These are phyloP conservation scores for Amphipoea lucens DNA, from an alignment of 2,888 invertebrate species.

Conservation along the genomic window DNA sequence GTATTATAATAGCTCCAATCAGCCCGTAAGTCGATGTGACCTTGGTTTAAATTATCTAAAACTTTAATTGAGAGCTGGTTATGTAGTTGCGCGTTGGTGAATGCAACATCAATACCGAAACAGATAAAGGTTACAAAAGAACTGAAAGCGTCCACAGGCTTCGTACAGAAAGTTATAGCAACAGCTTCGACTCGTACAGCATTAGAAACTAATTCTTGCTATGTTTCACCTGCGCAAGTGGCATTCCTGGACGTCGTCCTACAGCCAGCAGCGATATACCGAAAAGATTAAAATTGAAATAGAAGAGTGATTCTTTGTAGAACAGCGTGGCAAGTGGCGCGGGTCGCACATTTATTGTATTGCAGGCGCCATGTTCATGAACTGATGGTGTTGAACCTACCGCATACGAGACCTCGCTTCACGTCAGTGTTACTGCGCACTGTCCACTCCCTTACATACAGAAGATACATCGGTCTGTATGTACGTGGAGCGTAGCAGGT, in stretches of 20 bases:
- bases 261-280: background rate
- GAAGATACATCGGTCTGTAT: no score
- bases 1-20: conserved; percentile 27
- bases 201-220: background rate
- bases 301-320: background rate
- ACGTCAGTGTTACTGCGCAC: no score
- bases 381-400: background rate
- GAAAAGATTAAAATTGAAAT: background rate
- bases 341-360: background rate
- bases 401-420: background rate
- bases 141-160: background rate
- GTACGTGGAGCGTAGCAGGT: no score
- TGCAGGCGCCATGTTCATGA: background rate
- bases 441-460: background rate
- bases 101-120: background rate
- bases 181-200: background rate
- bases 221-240: background rate
- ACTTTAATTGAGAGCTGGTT: background rate
- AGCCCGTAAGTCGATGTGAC: background rate
- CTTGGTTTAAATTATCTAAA: background rate
- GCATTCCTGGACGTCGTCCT: background rate
- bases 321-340: background rate
- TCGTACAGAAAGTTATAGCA: conserved; percentile 1
- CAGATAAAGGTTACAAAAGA: background rate
- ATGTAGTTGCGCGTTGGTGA: no score